Percentiles rank a stretch among this genome's conserved stretches.
Evolutionary conservation across 2,113 vertebrate genomes (phyloP).

Genomic region (Mungos mungo): DNA sequence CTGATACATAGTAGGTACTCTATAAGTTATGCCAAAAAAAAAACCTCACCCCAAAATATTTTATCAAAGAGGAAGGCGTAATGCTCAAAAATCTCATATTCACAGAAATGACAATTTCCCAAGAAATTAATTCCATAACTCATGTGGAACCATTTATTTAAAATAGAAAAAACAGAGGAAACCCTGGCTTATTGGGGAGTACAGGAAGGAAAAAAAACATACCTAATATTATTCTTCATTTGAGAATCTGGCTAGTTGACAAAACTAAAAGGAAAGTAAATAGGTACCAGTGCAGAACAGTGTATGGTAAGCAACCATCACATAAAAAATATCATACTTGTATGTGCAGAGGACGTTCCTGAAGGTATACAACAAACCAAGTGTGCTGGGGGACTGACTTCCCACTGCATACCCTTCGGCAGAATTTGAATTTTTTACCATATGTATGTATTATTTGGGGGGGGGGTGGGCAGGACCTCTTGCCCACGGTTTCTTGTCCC

Average conservation of each 20-base stretch:
- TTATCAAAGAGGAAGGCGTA: not conserved
- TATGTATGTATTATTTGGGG: not conserved
- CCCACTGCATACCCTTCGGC: not conserved
- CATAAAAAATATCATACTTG: not conserved
- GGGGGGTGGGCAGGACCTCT: not conserved
- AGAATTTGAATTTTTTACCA: not conserved
- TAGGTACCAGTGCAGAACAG: accelerated
- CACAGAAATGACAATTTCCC: not conserved
- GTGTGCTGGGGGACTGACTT: not conserved
- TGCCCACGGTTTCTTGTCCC: not conserved
- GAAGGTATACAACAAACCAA: not conserved
- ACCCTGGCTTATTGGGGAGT: not conserved
- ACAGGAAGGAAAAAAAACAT: not conserved
- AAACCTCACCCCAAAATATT: not conserved
- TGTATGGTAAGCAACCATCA: no score
- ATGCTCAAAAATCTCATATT: not conserved
- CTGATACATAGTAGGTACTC: not conserved
- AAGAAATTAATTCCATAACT: not conserved
- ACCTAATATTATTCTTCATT: not conserved
- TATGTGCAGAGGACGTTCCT: not conserved
- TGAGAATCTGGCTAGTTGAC: not conserved
- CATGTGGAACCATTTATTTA: not conserved
- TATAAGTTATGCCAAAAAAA: not conserved
- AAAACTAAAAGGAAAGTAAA: not conserved
- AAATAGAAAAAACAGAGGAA: not conserved